These are phyloP conservation scores for Nycticebus coucang DNA, from an alignment of 2,113 vertebrate species.

Conservation along the genomic window DNA sequence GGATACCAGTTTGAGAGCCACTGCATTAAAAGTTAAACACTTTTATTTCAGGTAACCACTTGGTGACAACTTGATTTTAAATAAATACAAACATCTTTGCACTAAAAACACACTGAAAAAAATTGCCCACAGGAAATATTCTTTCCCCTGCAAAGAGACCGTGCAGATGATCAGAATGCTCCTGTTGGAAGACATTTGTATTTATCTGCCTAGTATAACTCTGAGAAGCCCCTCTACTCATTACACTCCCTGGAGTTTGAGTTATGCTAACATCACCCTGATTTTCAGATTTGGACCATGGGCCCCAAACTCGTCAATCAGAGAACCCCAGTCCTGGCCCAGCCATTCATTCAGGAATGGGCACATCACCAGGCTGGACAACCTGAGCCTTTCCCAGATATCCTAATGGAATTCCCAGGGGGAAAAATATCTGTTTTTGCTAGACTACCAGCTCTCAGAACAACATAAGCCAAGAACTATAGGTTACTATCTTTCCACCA, in stretches of 20 bases:
- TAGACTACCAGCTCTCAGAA: neutral
- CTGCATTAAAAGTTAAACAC: constrained; percentile 34
- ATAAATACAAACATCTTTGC: neutral
- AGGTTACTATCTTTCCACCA: neutral
- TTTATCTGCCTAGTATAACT: neutral
- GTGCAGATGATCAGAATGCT: neutral
- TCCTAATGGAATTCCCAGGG: neutral
- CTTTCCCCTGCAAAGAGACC: neutral
- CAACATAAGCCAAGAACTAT: neutral
- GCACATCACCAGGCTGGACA: too few species aligned
- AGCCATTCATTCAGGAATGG: neutral
- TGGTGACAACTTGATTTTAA: constrained; percentile 36
- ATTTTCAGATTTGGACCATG: neutral
- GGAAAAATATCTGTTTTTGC: constrained; percentile 23
- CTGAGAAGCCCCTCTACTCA: neutral
- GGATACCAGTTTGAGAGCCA: neutral
- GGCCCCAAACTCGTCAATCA: neutral
- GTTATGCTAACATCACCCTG: neutral
- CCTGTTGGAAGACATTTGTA: neutral
- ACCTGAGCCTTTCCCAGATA: neutral
- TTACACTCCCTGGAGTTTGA: neutral
- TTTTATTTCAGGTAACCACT: neutral
- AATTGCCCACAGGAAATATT: neutral
- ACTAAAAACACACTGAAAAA: constrained; percentile 22
- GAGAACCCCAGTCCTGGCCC: neutral